Conservation (phyloP, 2,797 vertebrate species). For the Philypnodon macrostomus region DNA sequence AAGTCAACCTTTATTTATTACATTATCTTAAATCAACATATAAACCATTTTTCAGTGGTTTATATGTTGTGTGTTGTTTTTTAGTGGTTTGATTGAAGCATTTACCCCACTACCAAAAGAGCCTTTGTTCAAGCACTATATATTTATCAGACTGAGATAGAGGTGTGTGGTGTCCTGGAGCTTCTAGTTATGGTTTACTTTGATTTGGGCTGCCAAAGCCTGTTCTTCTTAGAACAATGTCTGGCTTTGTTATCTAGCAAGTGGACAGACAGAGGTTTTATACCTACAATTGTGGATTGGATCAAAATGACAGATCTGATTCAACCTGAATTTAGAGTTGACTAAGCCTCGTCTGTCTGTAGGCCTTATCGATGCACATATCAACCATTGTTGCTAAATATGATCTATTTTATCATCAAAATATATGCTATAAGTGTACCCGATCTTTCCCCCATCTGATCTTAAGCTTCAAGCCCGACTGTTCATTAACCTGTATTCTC, state of each 20-base stretch:
- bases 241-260: conserved; percentile 1
- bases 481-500: neutral
- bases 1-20: too few species aligned
- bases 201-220: neutral
- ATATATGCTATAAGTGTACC: too few species aligned
- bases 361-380: too few species aligned
- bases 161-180: neutral
- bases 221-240: neutral
- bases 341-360: too few species aligned
- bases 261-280: neutral
- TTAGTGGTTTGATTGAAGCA: too few species aligned
- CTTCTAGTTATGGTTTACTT: neutral
- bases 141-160: neutral
- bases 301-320: neutral
- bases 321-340: neutral
- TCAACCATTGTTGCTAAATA: too few species aligned
- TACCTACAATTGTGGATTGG: neutral
- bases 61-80: too few species aligned
- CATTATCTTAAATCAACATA: too few species aligned
- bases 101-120: too few species aligned
- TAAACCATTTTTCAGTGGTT: too few species aligned
- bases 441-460: too few species aligned
- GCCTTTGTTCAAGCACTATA: neutral
- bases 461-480: neutral
- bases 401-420: too few species aligned